Base-by-base conservation (phyloP, 2,888 invertebrate genomes). In the Pandemis corylana region DNA sequence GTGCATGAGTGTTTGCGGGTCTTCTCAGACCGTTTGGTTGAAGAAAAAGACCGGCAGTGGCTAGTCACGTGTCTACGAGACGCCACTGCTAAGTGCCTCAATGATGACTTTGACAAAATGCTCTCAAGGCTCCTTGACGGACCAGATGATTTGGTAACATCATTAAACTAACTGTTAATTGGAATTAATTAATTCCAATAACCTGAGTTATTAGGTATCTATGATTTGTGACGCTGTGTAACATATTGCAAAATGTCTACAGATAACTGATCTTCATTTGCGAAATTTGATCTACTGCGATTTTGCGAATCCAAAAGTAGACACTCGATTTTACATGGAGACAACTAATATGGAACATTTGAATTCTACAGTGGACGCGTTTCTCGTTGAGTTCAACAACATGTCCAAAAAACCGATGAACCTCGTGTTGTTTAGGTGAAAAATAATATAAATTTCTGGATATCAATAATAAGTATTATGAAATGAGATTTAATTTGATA, bases 321-420 rank as follows among this genome's bases (percentile, higher is more conserved):
- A 99, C 84, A 96, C 96, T 12, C 96, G 98, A 46, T 96, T 97
- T 84, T 99, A 99, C 85, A 96, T 97, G 84, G 99, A 99, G 94
- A 98, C 98, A 0, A 90, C 95, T 1, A 98, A 99, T 86, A 94
- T 98, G 85, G 97, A 97, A 65, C 96, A 96, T 78, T 91, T 99
- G 72, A 96, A 97, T 75, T 93, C 95, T 0, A 97, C 98, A 7
- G 98, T 98, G 0, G 98, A 99, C 82, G 97, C 97, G 0, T 98
- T 97, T 90, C 94, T 99, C 12, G 96, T 96, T 0, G 99, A 99
- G 87, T 99, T 97, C 87, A 99, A 99, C 89, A 97, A 98, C 80
- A 98, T 99, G 97, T 97, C 98, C 7, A 99, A 98, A 89, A 99
- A 98, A 85, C 99, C 99, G 0, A 99, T 99, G 99, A 97, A 98